Evolutionary conservation across 2,797 vertebrate genomes (phyloP), one percentile per base, ranked within the genome.

Genomic region (Phyllotis vaccarum): DNA sequence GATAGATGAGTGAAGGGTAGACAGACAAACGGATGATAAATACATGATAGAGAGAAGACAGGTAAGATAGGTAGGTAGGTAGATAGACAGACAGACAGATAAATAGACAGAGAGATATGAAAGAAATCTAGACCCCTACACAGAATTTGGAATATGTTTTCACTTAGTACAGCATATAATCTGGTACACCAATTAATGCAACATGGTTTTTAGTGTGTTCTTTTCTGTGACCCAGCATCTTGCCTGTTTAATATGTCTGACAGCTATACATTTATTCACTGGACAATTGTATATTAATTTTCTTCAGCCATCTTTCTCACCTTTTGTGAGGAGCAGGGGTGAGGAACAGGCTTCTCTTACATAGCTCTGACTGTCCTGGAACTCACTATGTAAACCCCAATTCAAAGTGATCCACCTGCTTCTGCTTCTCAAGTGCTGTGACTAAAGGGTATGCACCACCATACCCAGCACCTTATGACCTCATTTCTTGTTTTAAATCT

Each of bases 71-170:
- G 27, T 9, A 17, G 75, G 31, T 5, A 7, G 75, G 31, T 29
- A 8, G 43, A 49, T 52, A 3, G 74, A 31, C 43, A 1, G 40
- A 16, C 13, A 2, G 72, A 75, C 5, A 14, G n/a, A 40, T 22
- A 17, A 46, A 52, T 11, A 10, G 31, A 49, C 17, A 49, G 43
- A 49, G 24, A 96, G 92, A 34, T 40, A 94, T 95, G 89, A 40
- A 90, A 78, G 29, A 96, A 97, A 96, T 16, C 29, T 21, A 10
- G 66, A 58, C 88, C 68, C 97, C 97, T 90, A 97, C 87, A 97
- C 64, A 97, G 96, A 97, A 97, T 97, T 97, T 96, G 95, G 97
- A 98, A 97, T 97, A 97, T 96, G 95, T 88, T 96, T 95, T 97
- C 95, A 97, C 96, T 98, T 97, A 94, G 96, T 97, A 52, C 49